Evolutionary conservation across 2,113 vertebrate genomes (phyloP), one percentile per base, ranked within the genome.

Genomic region (Vireo altiloquus): DNA sequence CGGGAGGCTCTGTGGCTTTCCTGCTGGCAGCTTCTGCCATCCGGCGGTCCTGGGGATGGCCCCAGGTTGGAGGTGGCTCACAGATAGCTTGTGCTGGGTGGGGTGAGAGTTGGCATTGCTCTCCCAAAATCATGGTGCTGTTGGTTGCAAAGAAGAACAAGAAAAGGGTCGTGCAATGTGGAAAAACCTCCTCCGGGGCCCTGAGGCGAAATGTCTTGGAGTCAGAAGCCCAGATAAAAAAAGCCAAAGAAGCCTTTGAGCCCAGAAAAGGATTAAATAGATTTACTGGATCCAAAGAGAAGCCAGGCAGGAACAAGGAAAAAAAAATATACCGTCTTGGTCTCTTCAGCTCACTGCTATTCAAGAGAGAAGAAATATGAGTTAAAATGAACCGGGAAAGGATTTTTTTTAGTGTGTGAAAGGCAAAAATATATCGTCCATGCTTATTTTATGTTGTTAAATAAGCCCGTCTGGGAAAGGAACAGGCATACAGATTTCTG

Each of bases 21-120:
- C 52, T 31, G 24, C 74, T 28, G 66, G 53, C 28, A 65, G 22
- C 28, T 83, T 16, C 59, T 74, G 90, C 56, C 19, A 6, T 30
- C 1, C 0, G 0, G 17, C 0, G 0, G 13, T 35, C 40, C 40
- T 1, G 1, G 37, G n/a, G 44, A 10, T 3, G 25, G 56, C 74
- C 70, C 39, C 39, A 28, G 59, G 6, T 1, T 17, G 42, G 33
- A 75, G 56, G 44, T 37, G 60, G 28, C 50, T 65, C 60, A 49
- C 13, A 24, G 31, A 7, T 24, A 25, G 28, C n/a, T 77, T 13
- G 1, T 18, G 25, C 7, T 0, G 0, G 15, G 13, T 64, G 57
- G n/a, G 30, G 31, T 1, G 4, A 64, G 33, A 30, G 69, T 0
- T 52, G 33, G 24, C 6, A 2, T 64, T 25, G 1, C 25, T 82